Evolutionary conservation across 2,113 vertebrate genomes (phyloP).

Genomic region (Nicator chloris): DNA sequence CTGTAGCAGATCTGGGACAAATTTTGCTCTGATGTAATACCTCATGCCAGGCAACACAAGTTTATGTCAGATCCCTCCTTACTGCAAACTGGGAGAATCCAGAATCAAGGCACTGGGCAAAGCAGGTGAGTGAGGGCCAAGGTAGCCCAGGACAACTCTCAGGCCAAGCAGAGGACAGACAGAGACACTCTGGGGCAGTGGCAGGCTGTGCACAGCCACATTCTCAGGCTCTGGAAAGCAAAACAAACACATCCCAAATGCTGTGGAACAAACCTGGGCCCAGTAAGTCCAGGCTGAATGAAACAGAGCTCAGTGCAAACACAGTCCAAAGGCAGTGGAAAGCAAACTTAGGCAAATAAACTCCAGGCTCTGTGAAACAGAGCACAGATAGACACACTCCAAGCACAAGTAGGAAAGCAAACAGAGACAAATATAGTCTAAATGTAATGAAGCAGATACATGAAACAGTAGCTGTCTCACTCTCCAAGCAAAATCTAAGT

Average conservation of each 20-base stretch:
- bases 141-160: not conserved
- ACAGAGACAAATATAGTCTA: constrained; percentile 67
- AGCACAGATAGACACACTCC: constrained; percentile 66
- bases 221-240: constrained; percentile 56
- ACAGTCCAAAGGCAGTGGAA: constrained; percentile 57
- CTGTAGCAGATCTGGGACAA: not conserved
- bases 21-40: not conserved
- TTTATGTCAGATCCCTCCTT: not conserved
- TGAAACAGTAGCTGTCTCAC: constrained; percentile 50
- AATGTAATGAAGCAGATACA: constrained; percentile 67
- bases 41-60: not conserved
- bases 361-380: constrained; percentile 49
- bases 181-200: not conserved
- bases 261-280: constrained; percentile 45
- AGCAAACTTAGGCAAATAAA: constrained; percentile 68
- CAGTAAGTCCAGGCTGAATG: constrained; percentile 33
- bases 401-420: constrained; percentile 68
- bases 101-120: not conserved
- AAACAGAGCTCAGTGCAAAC: constrained; percentile 61
- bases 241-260: constrained; percentile 56
- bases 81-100: not conserved
- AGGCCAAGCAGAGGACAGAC: not conserved
- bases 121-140: not conserved
- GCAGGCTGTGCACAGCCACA: not conserved
- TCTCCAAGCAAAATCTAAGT: constrained; percentile 37